Evolutionary conservation across 1,140 invertebrate genomes (phyloP).

Genomic region (Diorhabda carinulata): DNA sequence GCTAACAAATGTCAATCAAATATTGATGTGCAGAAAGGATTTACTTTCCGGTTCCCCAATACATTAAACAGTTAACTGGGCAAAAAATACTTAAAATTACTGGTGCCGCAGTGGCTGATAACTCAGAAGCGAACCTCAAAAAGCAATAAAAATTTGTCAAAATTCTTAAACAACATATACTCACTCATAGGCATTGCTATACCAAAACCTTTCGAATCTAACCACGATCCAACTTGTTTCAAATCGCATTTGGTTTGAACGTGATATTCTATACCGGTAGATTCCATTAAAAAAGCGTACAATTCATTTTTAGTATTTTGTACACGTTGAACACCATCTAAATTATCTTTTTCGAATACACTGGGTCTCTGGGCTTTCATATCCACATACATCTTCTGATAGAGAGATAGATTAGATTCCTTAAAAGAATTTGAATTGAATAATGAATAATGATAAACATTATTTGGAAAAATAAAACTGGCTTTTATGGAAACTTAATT

Average conservation of each 20-base stretch:
- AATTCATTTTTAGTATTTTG: conserved; percentile 57
- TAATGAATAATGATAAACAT: too few relatives aligned
- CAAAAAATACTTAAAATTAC: too few relatives aligned
- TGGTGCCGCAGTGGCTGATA: too few relatives aligned
- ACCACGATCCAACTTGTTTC: conserved; percentile 67
- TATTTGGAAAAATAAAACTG: too few relatives aligned
- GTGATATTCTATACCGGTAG: conserved; percentile 74
- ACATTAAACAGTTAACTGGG: too few relatives aligned
- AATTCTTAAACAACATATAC: conserved; percentile 20
- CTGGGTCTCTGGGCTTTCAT: conserved; percentile 77
- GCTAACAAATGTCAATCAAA: too few relatives aligned
- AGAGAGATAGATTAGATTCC: conserved; percentile 66
- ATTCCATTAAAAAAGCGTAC: conserved; percentile 87
- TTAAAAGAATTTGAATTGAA: conserved; percentile 17
- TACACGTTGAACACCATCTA: conserved; percentile 82
- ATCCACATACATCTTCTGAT: conserved; percentile 64
- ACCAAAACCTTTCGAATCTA: conserved; percentile 81
- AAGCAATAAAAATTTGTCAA: too few relatives aligned
- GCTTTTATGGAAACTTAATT: too few relatives aligned
- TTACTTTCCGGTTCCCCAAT: too few relatives aligned
- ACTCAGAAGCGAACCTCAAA: too few relatives aligned
- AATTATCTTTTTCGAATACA: conserved; percentile 76
- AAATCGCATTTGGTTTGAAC: conserved; percentile 73
- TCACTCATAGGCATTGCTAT: conserved; percentile 72
- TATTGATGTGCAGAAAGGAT: too few relatives aligned